Evolutionary conservation across 2,888 invertebrate genomes (phyloP), one percentile per base, ranked within the genome.

Genomic region (Notodonta dromedarius): DNA sequence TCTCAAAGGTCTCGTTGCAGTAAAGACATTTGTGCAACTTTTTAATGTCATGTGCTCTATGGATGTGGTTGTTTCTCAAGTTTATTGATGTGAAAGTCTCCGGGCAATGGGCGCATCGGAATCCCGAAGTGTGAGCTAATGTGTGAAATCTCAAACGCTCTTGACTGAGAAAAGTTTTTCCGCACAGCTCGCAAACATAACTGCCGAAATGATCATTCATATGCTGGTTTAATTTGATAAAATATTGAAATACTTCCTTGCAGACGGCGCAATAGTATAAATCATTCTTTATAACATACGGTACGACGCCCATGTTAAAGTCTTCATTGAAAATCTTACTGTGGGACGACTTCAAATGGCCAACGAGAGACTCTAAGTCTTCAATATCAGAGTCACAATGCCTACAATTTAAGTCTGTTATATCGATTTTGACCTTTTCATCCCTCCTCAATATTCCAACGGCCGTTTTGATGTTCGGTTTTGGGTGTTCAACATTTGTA

Each of bases 381-480:
- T 77, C 70, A 6, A 81, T 66, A 32, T 69, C 67, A 0, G 35
- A 16, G 5, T 78, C 67, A 57, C 93, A 93, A 14, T 84, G 59
- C 0, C 73, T 76, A 66, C 93, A 93, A 14, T 66, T 57, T 0
- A 87, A 63, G 0, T 62, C 50, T 0, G 88, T 78, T 0, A 91
- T 83, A 59, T 93, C 92, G 55, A 93, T 84, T 87, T 93, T 93
- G 1, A 91, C 90, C 71, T 88, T 90, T 58, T 91, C 91, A 52
- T 91, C 91, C 24, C 90, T 78, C 60, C 87, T 84, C 4, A 92
- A 62, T 44, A 88, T 89, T 0, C 79, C 78, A 3, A 92, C 91
- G 0, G 92, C 90, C 0, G 89, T 77, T 80, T 86, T 86, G 0
- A 89, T 70, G 52, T 83, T 90, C 0, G 86, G 75, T 16, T 75